Percentiles rank a stretch among this genome's conserved stretches.
Conservation (phyloP, 2,888 invertebrate genomes). For the Trichopria drosophilae region DNA sequence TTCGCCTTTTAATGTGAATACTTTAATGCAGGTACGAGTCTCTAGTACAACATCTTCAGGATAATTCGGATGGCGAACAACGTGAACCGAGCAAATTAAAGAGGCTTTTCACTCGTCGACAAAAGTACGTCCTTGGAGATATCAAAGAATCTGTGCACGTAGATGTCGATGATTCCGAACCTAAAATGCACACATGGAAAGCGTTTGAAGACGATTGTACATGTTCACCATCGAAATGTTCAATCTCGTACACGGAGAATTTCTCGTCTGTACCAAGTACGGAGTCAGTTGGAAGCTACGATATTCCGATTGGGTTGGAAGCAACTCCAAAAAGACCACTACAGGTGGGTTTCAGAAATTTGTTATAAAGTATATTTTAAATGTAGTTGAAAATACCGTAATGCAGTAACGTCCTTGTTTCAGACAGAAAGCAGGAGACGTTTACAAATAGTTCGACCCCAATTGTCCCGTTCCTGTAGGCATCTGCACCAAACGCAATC, state of each 20-base stretch:
- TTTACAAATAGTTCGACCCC: constrained; percentile 8
- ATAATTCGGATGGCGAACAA: constrained; percentile 34
- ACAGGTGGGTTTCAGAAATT: constrained; percentile 13
- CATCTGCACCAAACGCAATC: too few species aligned
- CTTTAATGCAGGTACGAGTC: constrained; percentile 40
- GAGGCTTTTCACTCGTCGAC: constrained; percentile 11
- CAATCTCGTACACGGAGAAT: constrained; percentile 23
- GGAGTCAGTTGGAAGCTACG: constrained; percentile 24
- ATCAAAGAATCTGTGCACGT: neutral
- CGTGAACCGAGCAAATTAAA: constrained; percentile 6
- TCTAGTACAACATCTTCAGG: constrained; percentile 41
- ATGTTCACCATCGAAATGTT: constrained; percentile 16
- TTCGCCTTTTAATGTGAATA: neutral
- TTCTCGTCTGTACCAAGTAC: constrained; percentile 27
- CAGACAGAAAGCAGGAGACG: constrained; percentile 6
- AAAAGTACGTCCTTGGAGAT: constrained; percentile 5
- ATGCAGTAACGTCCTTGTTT: too few species aligned
- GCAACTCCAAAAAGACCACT: constrained; percentile 10
- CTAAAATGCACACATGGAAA: constrained; percentile 13
- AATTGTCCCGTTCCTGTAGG: too few species aligned
- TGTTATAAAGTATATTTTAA: too few species aligned
- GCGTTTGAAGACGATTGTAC: neutral
- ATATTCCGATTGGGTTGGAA: constrained; percentile 6
- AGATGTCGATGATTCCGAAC: neutral
- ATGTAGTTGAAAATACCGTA: too few species aligned